phyloP scores from a whole-genome alignment of 1,140 invertebrate species.

The Drosophila leontia region DNA sequence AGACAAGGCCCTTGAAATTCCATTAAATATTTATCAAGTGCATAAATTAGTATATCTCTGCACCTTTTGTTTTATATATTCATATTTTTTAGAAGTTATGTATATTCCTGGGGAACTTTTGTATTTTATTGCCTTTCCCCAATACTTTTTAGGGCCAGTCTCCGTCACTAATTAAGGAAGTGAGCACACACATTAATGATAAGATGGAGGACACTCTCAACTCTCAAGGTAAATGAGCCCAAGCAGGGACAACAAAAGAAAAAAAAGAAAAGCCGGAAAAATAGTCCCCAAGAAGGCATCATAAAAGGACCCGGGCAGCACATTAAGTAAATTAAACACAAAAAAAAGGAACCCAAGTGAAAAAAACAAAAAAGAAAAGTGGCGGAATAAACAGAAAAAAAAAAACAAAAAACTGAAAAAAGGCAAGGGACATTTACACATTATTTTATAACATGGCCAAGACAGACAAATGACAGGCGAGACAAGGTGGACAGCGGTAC shows the following conservation, averaged over 20 bases:
- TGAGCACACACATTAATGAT: conserved; percentile 57
- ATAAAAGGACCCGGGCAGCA: conserved; percentile 51
- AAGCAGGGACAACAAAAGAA: conserved; percentile 16
- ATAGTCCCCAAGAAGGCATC: conserved; percentile 53
- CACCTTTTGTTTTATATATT: conserved; percentile 15
- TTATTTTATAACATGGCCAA: conserved; percentile 60
- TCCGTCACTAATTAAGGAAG: conserved; percentile 50
- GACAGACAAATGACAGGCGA: conserved; percentile 62
- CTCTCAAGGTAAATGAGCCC: conserved; percentile 35
- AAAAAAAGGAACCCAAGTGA: conserved; percentile 3
- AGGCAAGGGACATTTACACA: conserved; percentile 54
- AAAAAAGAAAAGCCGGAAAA: conserved; percentile 27
- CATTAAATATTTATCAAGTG: conserved; percentile 40
- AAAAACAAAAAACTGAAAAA: conserved; percentile 12
- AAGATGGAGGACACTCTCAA: conserved; percentile 20
- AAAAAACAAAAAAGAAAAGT: conserved; percentile 27
- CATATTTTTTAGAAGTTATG: not conserved
- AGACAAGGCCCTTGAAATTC: conserved; percentile 8
- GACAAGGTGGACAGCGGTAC: conserved; percentile 36
- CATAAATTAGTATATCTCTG: conserved; percentile 46
- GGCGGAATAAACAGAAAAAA: conserved; percentile 29
- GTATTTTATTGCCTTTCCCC: conserved; percentile 33
- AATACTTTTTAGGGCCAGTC: conserved; percentile 31
- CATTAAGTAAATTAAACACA: conserved; percentile 63
- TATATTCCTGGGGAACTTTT: conserved; percentile 3